Base-by-base conservation (phyloP, 2,797 vertebrate species). In the Hipposideros larvatus region DNA sequence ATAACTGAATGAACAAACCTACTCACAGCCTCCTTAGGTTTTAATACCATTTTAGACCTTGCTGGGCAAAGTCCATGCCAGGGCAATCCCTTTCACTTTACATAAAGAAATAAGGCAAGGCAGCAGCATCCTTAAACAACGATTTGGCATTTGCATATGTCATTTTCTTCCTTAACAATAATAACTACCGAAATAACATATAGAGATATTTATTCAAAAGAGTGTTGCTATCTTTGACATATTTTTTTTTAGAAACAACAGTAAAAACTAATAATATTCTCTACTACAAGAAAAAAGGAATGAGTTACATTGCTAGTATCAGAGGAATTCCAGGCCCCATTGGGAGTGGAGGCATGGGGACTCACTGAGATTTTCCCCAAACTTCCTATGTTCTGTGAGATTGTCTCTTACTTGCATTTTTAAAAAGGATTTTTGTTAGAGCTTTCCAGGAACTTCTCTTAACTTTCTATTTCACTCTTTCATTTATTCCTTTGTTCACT, bases 371-470 rank as follows among this genome's bases (percentile, higher is more conserved):
- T 77, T 66, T 82, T 8, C 21, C 26, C 43, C 26, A 51, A 63
- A 78, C 21, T 24, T 43, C 7, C 4, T n/a, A 53, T 70, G 22
- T 51, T 68, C 46, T 73, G 14, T 34, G 19, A 28, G 43, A 73
- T 80, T 74, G 37, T 31, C 10, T 19, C 11, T 43, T 91, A 43
- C 9, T 84, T 74, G 55, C 31, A 78, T 68, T 90, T 37, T 83
- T 65, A 18, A 41, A 90, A 57, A 66, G 57, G 37, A 57, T 73
- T 95, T 65, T 31, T 91, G 10, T 86, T 95, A 48, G 74, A 79
- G 37, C 53, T 34, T 5, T n/a, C 70, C 46, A 55, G 53, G 78
- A 7, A 16, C 63, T 78, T 53, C 53, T 70, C 7, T 55, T 79
- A 46, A 55, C 18, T 79, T 61, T 14, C 22, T 71, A 55, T 78